phyloP scores from a whole-genome alignment of 1,140 invertebrate species.

The Lordiphosa stackelbergi region DNA sequence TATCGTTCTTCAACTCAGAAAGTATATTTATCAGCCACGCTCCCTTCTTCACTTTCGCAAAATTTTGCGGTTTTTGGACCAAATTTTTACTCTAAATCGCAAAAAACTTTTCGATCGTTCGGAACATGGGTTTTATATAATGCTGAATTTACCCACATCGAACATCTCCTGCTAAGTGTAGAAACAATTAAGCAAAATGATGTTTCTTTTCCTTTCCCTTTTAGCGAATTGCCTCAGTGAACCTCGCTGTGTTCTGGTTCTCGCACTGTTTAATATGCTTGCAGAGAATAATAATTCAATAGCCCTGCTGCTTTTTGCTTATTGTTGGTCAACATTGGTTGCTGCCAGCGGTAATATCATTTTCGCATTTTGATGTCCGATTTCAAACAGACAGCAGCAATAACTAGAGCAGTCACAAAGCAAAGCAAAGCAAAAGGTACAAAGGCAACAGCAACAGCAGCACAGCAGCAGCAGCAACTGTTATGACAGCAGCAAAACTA shows the following conservation, averaged over 20 bases:
- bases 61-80: too few species aligned
- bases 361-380: constrained; percentile 72
- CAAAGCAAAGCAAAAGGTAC: constrained; percentile 53
- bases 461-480: constrained; percentile 42
- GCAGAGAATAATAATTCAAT: constrained; percentile 25
- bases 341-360: constrained; percentile 50
- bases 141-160: too few species aligned
- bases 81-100: too few species aligned
- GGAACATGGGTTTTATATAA: too few species aligned
- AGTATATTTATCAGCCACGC: too few species aligned
- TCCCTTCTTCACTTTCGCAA: too few species aligned
- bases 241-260: not conserved
- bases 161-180: too few species aligned
- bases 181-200: too few species aligned
- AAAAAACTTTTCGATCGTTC: too few species aligned
- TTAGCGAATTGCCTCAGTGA: not conserved
- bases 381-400: constrained; percentile 41
- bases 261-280: constrained; percentile 2
- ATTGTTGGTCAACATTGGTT: constrained; percentile 61
- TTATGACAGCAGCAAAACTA: constrained; percentile 65
- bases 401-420: constrained; percentile 71
- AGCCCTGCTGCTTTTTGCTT: constrained; percentile 9
- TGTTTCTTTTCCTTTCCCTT: too few species aligned
- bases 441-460: constrained; percentile 37
- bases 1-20: too few species aligned